Conservation (phyloP, 2,888 invertebrate species). For the Bombyx huttoni region DNA sequence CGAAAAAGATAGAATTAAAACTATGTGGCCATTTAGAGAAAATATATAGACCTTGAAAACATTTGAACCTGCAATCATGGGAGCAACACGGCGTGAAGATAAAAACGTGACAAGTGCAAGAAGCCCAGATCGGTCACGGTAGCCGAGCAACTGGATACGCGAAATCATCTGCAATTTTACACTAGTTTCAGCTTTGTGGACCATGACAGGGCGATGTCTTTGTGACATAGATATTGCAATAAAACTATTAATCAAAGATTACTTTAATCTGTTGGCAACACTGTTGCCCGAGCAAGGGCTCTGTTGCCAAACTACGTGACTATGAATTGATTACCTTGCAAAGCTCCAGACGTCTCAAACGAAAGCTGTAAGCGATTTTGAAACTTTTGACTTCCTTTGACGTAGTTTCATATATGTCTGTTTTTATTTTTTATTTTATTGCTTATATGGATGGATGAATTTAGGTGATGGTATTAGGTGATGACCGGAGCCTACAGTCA, state of each 20-base stretch:
- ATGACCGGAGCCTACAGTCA: too few relatives aligned
- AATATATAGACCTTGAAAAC: background rate
- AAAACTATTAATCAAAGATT: background rate
- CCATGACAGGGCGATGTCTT: constrained; percentile 10
- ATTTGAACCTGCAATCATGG: background rate
- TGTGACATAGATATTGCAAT: background rate
- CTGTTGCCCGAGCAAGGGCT: background rate
- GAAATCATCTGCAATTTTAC: constrained; percentile 15
- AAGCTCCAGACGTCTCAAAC: background rate
- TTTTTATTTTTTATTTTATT: too few relatives aligned
- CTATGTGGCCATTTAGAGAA: background rate
- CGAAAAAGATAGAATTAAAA: too few relatives aligned
- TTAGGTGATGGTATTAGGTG: too few relatives aligned
- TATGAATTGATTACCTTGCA: background rate
- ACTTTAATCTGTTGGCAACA: background rate
- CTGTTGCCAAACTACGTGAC: background rate
- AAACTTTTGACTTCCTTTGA: too few relatives aligned
- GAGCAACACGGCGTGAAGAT: background rate
- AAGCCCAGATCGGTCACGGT: background rate
- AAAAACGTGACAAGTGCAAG: background rate
- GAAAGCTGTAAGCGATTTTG: too few relatives aligned
- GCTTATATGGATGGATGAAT: too few relatives aligned
- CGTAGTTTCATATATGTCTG: too few relatives aligned
- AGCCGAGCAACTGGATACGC: background rate
- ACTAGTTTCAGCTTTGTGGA: constrained; percentile 19